A percentile compares a stretch with the other conserved stretches of the same genome.
These are phyloP conservation scores for Drosophila neotestacea DNA, from an alignment of 2,888 invertebrate genomes.

Conservation along the genomic window DNA sequence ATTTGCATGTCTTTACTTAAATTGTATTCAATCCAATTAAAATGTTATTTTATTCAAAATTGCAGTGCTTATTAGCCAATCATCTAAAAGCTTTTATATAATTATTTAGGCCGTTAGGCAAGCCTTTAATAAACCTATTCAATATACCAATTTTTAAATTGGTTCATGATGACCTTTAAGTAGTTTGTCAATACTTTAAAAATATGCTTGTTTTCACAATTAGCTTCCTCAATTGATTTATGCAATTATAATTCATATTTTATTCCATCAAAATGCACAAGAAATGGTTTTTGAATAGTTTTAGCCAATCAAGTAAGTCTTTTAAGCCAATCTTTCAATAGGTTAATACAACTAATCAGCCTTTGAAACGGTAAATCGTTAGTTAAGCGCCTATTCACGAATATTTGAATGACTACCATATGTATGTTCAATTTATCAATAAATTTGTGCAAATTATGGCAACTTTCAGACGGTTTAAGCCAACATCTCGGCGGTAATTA, in stretches of 20 bases:
- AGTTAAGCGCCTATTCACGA: background rate
- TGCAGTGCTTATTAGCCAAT: too few relatives aligned
- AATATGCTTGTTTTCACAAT: background rate
- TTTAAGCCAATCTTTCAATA: background rate
- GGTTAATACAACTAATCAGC: background rate
- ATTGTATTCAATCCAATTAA: too few relatives aligned
- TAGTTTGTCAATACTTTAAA: background rate
- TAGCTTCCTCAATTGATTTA: background rate
- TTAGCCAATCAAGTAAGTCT: background rate
- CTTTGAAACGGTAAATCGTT: background rate
- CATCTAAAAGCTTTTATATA: too few relatives aligned
- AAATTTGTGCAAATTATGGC: slow-evolving; percentile 1
- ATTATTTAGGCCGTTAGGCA: too few relatives aligned
- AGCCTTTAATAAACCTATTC: too few relatives aligned
- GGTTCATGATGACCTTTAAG: background rate
- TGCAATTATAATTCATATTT: background rate
- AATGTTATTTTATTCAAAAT: too few relatives aligned
- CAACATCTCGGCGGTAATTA: background rate
- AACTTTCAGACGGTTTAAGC: background rate
- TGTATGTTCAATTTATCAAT: background rate
- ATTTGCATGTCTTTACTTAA: too few relatives aligned
- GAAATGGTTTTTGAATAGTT: background rate
- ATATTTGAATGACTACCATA: background rate
- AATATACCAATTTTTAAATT: too few relatives aligned
- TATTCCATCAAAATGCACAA: too few relatives aligned